Conservation (phyloP, 2,797 vertebrate species). For the Trachops cirrhosus region DNA sequence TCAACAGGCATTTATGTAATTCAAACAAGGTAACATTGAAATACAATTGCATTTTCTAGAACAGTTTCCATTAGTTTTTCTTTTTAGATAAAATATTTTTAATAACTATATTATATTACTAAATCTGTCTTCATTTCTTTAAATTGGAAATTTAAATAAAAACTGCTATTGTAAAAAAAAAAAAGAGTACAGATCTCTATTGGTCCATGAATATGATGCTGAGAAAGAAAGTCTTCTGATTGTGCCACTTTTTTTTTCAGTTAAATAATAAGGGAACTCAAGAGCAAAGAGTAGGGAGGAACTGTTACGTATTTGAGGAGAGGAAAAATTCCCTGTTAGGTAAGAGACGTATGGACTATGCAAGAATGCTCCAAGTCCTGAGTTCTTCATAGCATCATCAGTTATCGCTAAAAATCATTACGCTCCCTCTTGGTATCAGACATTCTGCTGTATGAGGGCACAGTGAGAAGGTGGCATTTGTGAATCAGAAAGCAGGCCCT, state of each 20-base stretch:
- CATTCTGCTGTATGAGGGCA: not conserved
- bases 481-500: not conserved
- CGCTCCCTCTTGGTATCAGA: not conserved
- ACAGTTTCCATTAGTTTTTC: not conserved
- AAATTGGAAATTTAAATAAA: conserved; percentile 36
- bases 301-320: too few species aligned
- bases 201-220: not conserved
- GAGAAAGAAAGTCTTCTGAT: not conserved
- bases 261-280: too few species aligned
- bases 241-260: too few species aligned
- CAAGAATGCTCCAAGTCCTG: not conserved
- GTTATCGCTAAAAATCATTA: not conserved
- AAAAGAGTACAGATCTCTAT: not conserved
- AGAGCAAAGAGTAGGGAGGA: too few species aligned
- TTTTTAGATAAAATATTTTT: not conserved
- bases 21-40: not conserved
- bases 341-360: too few species aligned
- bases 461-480: not conserved
- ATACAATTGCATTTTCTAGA: not conserved
- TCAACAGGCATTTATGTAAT: not conserved
- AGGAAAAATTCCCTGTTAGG: too few species aligned
- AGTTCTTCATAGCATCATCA: not conserved
- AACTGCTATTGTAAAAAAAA: not conserved
- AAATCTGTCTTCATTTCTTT: not conserved
- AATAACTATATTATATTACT: not conserved